phyloP scores from a whole-genome alignment of 2,113 vertebrate genomes.

The Todiramphus saurophagus region DNA sequence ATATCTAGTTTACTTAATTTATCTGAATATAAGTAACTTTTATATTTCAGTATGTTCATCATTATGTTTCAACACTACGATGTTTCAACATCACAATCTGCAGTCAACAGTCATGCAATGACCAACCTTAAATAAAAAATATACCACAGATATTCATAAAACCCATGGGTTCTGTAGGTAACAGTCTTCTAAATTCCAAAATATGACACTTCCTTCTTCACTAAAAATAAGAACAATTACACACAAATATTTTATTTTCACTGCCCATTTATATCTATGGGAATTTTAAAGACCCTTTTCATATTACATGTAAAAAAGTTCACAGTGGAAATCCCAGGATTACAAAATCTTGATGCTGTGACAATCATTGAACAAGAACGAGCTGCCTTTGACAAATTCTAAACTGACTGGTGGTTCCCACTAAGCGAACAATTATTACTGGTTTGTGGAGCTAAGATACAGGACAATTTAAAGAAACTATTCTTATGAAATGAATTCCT shows the following conservation, averaged over 20 bases:
- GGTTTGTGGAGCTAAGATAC: not conserved
- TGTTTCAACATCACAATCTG: not conserved
- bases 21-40: not conserved
- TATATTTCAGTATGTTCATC: not conserved
- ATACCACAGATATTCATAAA: not conserved
- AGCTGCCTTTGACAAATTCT: not conserved
- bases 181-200: not conserved
- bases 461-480: not conserved
- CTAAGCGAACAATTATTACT: not conserved
- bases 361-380: not conserved
- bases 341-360: not conserved
- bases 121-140: not conserved
- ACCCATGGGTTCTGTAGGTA: not conserved
- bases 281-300: not conserved
- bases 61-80: not conserved
- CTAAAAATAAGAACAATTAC: not conserved
- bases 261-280: not conserved
- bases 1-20: not conserved
- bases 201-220: not conserved
- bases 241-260: not conserved
- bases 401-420: not conserved
- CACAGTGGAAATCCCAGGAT: not conserved
- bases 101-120: not conserved
- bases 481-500: not conserved
- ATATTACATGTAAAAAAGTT: not conserved